Evolutionary conservation across 2,797 vertebrate genomes (phyloP).

Genomic region (Moxostoma hubbsi): DNA sequence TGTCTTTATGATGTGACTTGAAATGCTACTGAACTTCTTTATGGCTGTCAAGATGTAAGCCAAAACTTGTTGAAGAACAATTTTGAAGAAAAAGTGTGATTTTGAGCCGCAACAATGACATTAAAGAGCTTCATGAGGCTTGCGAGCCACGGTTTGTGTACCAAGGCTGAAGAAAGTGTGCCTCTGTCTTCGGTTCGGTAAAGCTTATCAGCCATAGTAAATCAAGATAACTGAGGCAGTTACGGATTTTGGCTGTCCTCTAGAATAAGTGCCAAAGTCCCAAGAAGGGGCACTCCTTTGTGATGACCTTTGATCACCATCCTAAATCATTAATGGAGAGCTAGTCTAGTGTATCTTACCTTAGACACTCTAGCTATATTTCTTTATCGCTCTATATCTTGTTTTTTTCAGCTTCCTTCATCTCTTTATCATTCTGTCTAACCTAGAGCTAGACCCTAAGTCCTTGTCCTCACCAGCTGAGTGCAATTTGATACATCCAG

Average conservation of each 20-base stretch:
- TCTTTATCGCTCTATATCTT: neutral
- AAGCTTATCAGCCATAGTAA: conserved; percentile 31
- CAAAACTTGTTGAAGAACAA: neutral
- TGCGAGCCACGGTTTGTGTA: neutral
- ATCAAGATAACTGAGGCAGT: conserved; percentile 43
- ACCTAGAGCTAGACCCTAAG: conserved; percentile 7
- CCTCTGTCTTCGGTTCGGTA: conserved; percentile 32
- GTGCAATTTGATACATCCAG: conserved; percentile 23
- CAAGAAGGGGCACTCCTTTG: neutral
- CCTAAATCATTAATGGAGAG: conserved; percentile 48
- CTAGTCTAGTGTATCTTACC: conserved; percentile 20
- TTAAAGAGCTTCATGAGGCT: no score
- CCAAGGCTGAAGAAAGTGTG: conserved; percentile 9
- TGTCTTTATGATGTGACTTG: neutral
- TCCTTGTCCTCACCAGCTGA: conserved; percentile 18
- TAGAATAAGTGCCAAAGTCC: conserved; percentile 22
- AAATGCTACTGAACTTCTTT: neutral
- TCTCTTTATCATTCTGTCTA: conserved; percentile 35
- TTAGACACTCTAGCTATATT: neutral
- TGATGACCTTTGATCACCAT: conserved; percentile 32
- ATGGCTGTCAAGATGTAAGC: conserved; percentile 27
- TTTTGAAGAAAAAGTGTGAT: no score
- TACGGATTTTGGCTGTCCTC: conserved; percentile 44
- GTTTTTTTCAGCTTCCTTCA: neutral
- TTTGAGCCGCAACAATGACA: no score